Evolutionary conservation across 2,113 vertebrate species (phyloP).

Genomic region (Cairina moschata): DNA sequence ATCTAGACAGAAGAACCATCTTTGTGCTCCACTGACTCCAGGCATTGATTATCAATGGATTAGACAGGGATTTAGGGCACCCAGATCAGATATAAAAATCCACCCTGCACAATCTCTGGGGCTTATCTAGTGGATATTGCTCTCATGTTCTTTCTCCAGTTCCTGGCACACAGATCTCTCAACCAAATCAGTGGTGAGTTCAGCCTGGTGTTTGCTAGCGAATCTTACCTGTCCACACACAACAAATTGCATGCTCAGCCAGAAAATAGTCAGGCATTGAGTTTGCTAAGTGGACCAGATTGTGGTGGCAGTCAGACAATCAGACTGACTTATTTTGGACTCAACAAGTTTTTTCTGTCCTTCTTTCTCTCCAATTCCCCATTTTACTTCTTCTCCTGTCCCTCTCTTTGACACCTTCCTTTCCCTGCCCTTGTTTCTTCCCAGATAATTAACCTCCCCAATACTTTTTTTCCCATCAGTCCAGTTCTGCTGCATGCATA

Average conservation of each 20-base stretch:
- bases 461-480: not conserved
- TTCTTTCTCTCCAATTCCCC: not conserved
- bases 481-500: not conserved
- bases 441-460: not conserved
- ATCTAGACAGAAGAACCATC: not conserved
- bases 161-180: not conserved
- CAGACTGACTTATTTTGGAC: not conserved
- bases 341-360: not conserved
- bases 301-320: not conserved
- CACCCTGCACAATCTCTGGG: not conserved
- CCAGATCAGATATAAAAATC: not conserved
- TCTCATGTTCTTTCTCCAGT: not conserved
- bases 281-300: not conserved
- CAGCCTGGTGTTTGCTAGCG: not conserved
- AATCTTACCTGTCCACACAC: not conserved
- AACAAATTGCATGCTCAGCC: not conserved
- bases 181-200: not conserved
- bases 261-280: not conserved
- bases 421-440: not conserved
- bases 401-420: not conserved
- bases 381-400: not conserved
- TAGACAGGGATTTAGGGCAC: not conserved
- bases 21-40: not conserved
- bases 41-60: not conserved
- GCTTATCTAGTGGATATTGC: fast-evolving